Conservation (phyloP, 2,888 invertebrate species). For the Himalopsyche japonica region DNA sequence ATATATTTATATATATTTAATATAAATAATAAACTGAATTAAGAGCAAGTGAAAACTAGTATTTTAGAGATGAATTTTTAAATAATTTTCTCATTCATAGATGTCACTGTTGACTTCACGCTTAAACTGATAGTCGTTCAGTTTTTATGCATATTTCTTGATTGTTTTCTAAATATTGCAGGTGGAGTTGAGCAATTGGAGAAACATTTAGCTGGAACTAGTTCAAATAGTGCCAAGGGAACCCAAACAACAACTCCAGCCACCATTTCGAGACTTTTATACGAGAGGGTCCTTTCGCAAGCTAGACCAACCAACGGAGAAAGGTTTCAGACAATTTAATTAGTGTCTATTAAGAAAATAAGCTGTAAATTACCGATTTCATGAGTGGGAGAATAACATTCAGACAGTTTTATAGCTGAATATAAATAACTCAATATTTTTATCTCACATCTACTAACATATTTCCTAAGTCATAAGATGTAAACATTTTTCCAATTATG, state of each 20-base stretch:
- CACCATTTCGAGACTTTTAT: slow-evolving; percentile 73
- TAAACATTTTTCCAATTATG: no score
- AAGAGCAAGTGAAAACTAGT: no score
- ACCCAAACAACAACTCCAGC: slow-evolving; percentile 62
- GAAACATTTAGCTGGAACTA: slow-evolving; percentile 67
- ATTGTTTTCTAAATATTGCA: slow-evolving; percentile 44
- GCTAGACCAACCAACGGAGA: slow-evolving; percentile 46
- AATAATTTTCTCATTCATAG: not conserved
- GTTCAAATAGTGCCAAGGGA: slow-evolving; percentile 45
- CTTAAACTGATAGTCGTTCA: not conserved
- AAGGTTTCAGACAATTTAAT: slow-evolving; percentile 2
- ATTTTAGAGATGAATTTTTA: no score
- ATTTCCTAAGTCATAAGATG: no score
- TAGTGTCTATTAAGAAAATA: no score
- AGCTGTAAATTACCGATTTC: no score
- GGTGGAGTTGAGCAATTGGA: slow-evolving; percentile 85
- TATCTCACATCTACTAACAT: no score
- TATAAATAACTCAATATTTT: no score
- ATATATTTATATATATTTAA: no score
- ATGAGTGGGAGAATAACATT: no score
- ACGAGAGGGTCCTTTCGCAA: slow-evolving; percentile 70
- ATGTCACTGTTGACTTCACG: not conserved
- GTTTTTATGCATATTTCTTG: not conserved
- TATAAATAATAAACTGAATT: no score
- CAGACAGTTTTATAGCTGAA: no score